Evolutionary conservation across 2,888 invertebrate species (phyloP).

Genomic region (Cephus pulcher): DNA sequence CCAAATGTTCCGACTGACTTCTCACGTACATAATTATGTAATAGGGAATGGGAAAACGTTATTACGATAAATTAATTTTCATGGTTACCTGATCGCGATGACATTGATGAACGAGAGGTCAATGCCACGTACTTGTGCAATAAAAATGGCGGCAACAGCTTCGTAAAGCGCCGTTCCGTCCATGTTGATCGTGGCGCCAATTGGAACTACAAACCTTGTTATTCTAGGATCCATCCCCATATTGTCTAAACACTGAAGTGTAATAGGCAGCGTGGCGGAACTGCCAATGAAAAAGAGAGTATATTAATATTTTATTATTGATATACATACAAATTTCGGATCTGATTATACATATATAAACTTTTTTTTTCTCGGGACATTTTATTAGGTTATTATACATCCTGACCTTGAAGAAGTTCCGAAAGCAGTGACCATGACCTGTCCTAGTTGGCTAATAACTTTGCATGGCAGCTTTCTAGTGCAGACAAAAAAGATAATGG

Average conservation of each 20-base stretch:
- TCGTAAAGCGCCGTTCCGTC: conserved; percentile 97
- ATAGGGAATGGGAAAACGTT: neutral
- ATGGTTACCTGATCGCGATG: conserved; percentile 86
- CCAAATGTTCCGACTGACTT: no score
- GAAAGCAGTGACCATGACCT: conserved; percentile 79
- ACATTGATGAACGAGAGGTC: conserved; percentile 89
- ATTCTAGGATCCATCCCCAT: conserved; percentile 93
- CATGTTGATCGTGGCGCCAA: conserved; percentile 84
- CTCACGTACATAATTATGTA: neutral
- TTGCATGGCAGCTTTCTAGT: conserved; percentile 74
- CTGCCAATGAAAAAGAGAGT: conserved; percentile 63
- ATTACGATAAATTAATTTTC: neutral
- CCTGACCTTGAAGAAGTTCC: conserved; percentile 80
- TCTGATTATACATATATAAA: no score
- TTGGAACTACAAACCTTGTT: conserved; percentile 95
- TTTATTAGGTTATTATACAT: neutral
- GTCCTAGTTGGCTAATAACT: conserved; percentile 72
- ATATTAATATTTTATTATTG: no score
- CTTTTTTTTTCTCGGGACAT: no score
- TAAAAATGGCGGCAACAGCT: conserved; percentile 97
- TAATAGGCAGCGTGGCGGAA: conserved; percentile 95
- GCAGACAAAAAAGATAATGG: conserved; percentile 74
- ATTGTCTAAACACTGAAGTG: conserved; percentile 91
- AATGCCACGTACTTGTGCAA: conserved; percentile 89
- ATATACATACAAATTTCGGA: no score